Conservation (phyloP, 2,113 vertebrate species). For the Boulengeromyrus knoepffleri region DNA sequence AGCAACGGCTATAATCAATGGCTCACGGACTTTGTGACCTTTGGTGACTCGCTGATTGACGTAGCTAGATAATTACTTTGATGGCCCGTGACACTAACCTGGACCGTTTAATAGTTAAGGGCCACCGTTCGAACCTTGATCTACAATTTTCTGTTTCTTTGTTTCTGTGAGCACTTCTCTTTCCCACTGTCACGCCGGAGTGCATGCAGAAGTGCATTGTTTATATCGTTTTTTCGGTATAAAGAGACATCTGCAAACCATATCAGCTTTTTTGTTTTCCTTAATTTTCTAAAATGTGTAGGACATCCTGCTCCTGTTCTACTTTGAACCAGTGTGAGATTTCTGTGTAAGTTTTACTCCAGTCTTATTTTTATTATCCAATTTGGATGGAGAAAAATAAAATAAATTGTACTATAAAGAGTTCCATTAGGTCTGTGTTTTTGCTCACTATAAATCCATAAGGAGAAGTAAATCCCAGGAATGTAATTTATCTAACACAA, state of each 20-base stretch:
- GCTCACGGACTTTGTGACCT: not conserved
- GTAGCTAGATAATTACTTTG: slow-evolving; percentile 24
- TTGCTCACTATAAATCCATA: slow-evolving; percentile 7
- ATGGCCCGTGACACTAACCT: not conserved
- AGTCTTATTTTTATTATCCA: not conserved
- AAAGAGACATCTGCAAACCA: slow-evolving; percentile 6
- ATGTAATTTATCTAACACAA: slow-evolving; percentile 8
- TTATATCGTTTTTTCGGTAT: not conserved
- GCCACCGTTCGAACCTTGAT: not conserved
- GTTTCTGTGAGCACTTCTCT: not conserved
- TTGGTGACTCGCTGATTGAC: slow-evolving; percentile 11
- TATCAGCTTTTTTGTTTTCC: not conserved
- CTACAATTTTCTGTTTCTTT: not conserved
- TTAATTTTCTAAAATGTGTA: slow-evolving; percentile 15
- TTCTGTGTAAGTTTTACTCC: slow-evolving; percentile 13
- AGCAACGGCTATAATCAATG: slow-evolving; percentile 1
- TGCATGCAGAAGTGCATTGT: not conserved
- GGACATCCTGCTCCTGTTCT: slow-evolving; percentile 12
- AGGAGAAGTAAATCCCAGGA: slow-evolving; percentile 2
- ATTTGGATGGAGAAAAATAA: slow-evolving; percentile 15
- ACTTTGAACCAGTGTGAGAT: slow-evolving; percentile 8
- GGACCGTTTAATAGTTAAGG: not conserved
- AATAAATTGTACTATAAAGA: slow-evolving; percentile 26
- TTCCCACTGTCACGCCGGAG: not conserved
- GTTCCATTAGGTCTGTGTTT: slow-evolving; percentile 7